Evolutionary conservation across 2,888 invertebrate species (phyloP).

Genomic region (Keiferia lycopersicella): DNA sequence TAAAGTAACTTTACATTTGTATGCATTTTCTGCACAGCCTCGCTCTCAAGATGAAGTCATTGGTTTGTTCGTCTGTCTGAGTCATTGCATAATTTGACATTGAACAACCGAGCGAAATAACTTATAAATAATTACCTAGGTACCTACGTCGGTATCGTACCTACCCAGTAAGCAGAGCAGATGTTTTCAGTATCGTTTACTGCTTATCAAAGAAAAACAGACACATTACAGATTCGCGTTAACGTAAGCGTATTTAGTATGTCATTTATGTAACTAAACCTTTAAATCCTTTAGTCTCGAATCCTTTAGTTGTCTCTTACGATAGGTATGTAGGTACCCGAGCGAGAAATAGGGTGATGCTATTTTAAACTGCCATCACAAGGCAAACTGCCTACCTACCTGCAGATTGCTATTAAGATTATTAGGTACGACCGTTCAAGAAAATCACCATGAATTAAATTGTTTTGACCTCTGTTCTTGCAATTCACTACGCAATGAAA

Average conservation of each 20-base stretch:
- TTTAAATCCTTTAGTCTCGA: no score
- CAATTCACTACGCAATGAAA: background rate
- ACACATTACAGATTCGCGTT: background rate
- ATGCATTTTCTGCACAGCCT: background rate
- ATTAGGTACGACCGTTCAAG: no score
- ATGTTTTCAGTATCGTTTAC: background rate
- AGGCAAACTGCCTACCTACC: no score
- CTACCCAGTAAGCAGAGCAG: background rate
- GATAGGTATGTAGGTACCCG: no score
- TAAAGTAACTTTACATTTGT: background rate
- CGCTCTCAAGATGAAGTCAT: slow-evolving; percentile 9
- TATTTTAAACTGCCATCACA: no score
- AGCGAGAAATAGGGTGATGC: no score
- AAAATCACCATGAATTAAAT: background rate
- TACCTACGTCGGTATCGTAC: background rate
- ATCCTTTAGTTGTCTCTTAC: no score
- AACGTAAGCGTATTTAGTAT: no score
- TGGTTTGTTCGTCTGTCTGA: slow-evolving; percentile 2
- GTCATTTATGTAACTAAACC: no score
- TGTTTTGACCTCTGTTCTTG: slow-evolving; percentile 25
- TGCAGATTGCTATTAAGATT: no score
- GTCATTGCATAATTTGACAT: slow-evolving; percentile 17
- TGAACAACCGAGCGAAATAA: slow-evolving; percentile 1
- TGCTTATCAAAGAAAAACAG: background rate
- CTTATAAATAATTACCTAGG: background rate